Percentiles rank a stretch among this genome's conserved stretches.
phyloP scores from a whole-genome alignment of 2,113 vertebrate species.

The Myotis davidii region DNA sequence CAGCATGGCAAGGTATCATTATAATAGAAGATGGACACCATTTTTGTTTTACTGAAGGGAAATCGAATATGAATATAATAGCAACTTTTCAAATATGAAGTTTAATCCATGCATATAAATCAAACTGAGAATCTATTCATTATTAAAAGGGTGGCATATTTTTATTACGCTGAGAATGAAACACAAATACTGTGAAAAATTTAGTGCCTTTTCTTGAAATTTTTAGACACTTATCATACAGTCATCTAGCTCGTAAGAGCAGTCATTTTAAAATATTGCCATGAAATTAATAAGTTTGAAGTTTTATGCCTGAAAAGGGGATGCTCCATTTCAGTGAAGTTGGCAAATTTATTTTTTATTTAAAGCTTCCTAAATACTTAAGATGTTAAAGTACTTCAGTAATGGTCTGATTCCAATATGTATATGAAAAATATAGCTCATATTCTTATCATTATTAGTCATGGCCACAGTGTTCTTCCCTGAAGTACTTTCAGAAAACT shows the following conservation, averaged over 20 bases:
- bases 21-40: conserved; percentile 84
- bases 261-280: conserved; percentile 86
- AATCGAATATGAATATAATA: conserved; percentile 93
- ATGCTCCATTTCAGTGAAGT: conserved; percentile 79
- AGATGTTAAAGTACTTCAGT: conserved; percentile 75
- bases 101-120: conserved; percentile 97
- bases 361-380: conserved; percentile 84
- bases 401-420: conserved; percentile 72
- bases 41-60: conserved; percentile 90
- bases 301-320: conserved; percentile 81
- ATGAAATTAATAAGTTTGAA: conserved; percentile 86
- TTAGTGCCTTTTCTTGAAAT: conserved; percentile 87
- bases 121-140: conserved; percentile 93
- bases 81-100: conserved; percentile 95
- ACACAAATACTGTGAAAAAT: conserved; percentile 94
- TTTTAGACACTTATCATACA: conserved; percentile 87
- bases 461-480: conserved; percentile 82
- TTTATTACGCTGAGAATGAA: conserved; percentile 94
- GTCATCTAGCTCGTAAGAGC: conserved; percentile 75
- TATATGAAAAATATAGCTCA: conserved; percentile 82
- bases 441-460: conserved; percentile 87
- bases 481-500: conserved; percentile 86
- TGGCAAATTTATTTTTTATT: conserved; percentile 86
- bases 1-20: conserved; percentile 80
- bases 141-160: conserved; percentile 93